These are phyloP conservation scores for Mesopsocus fuscifrons DNA, from an alignment of 2,888 invertebrate species.

Conservation along the genomic window DNA sequence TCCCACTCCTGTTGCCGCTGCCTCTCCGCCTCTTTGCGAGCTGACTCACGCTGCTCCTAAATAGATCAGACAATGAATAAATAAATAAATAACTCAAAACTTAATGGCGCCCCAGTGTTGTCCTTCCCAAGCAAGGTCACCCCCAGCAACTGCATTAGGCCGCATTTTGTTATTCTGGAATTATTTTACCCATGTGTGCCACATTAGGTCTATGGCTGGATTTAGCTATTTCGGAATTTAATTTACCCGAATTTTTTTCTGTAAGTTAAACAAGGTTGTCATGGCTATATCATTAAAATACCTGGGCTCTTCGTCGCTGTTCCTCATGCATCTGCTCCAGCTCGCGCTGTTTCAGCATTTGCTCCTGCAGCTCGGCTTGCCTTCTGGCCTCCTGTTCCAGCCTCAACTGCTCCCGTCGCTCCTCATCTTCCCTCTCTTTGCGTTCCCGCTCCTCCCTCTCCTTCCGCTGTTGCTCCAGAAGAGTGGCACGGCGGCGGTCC, in stretches of 20 bases:
- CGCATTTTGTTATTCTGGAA: too few relatives aligned
- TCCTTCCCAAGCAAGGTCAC: too few relatives aligned
- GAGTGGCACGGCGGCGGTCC: slow-evolving; percentile 68
- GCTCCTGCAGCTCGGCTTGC: slow-evolving; percentile 71
- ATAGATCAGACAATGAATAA: not conserved
- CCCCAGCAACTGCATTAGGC: too few relatives aligned
- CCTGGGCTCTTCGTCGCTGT: slow-evolving; percentile 46
- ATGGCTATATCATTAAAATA: too few relatives aligned
- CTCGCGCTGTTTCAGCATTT: slow-evolving; percentile 59
- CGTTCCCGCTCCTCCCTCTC: slow-evolving; percentile 86
- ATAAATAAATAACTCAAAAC: not conserved
- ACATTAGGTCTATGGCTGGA: too few relatives aligned
- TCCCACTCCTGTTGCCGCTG: slow-evolving; percentile 94
- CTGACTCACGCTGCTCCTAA: slow-evolving; percentile 58
- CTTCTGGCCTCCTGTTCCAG: slow-evolving; percentile 53
- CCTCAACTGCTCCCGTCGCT: slow-evolving; percentile 60
- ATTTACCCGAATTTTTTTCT: too few relatives aligned
- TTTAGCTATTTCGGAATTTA: too few relatives aligned
- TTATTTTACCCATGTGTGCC: too few relatives aligned
- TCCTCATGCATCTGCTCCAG: slow-evolving; percentile 55
- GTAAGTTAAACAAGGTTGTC: too few relatives aligned
- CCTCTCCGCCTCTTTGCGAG: slow-evolving; percentile 73
- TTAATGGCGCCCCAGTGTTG: not conserved
- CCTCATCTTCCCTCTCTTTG: slow-evolving; percentile 79
- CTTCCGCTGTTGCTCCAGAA: slow-evolving; percentile 77